Evolutionary conservation across 2,113 vertebrate genomes (phyloP), one percentile per base, ranked within the genome.

Genomic region (Tachuris rubrigastra): DNA sequence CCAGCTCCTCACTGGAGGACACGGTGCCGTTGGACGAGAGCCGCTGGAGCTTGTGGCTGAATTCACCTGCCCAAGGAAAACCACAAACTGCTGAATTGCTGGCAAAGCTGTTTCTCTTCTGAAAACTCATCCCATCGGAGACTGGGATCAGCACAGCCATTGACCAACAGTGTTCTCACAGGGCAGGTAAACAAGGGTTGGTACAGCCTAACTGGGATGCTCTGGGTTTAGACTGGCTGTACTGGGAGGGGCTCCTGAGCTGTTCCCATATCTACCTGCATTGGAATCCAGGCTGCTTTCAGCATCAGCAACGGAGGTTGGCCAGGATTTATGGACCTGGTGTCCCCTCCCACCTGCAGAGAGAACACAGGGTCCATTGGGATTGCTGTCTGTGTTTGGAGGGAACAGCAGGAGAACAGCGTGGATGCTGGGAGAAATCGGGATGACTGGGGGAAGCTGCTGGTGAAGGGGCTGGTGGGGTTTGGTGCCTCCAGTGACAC

Each of bases 291-390:
- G 90, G 33, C 95, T 95, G 84, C 96, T 93, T 35, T 98, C 98
- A 1, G 87, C 80, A 17, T 99, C 99, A 0, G 98, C 95, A 3
- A 98, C 63, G 3, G 98, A 97, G 5, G 97, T 98, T 4, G 99
- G 99, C 99, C 99, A 99, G 0, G 99, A 99, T 89, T 99, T 99
- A 94, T 99, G 98, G 20, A 97, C 97, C 91, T 98, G 97, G 89
- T 98, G 98, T 74, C 98, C 98, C 39, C 98, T 98, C 28, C 97
- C 98, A 95, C 97, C 96, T 98, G 90, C 37, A 18, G 84, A 86
- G 55, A 55, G 65, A 87, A 23, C 16, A 58, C 25, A 87, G 0
- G 6, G 17, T 8, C 39, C 13, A 0, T 33, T 31, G 73, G 28
- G 80, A 42, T 47, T 2, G 30, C 27, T 47, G 35, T 13, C 83